Evolutionary conservation across 2,113 vertebrate genomes (phyloP).

Genomic region (Chloroceryle aenea): DNA sequence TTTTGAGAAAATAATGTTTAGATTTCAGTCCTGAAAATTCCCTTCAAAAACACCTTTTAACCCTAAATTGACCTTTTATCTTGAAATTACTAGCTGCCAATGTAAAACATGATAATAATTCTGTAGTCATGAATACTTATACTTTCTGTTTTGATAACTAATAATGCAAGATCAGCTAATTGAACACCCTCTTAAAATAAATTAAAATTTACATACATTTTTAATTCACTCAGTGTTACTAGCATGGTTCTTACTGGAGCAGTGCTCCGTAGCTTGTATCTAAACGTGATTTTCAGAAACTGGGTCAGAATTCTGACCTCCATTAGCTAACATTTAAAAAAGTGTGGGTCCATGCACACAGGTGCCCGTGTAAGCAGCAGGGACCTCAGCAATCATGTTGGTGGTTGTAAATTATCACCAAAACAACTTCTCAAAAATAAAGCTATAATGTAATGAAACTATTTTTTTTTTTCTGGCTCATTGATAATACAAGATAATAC

Average conservation of each 20-base stretch:
- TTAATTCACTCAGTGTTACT: background rate
- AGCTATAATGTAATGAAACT: background rate
- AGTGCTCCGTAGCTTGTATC: background rate
- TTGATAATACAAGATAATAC: background rate
- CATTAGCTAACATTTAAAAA: background rate
- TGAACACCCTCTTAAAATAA: background rate
- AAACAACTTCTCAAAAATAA: background rate
- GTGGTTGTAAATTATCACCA: background rate
- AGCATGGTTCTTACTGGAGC: background rate
- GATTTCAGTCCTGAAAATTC: background rate
- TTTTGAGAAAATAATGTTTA: background rate
- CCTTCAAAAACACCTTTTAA: background rate
- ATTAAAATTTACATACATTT: background rate
- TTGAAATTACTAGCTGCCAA: background rate
- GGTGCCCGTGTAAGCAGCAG: background rate
- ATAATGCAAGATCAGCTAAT: background rate
- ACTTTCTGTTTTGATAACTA: background rate
- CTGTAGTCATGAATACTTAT: background rate
- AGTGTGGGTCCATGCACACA: fast-evolving
- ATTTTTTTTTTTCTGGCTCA: background rate
- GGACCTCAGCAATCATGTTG: background rate
- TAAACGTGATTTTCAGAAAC: background rate
- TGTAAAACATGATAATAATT: background rate
- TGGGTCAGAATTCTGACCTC: background rate
- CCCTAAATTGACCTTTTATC: background rate